These are phyloP conservation scores for Pontoporia blainvillei DNA, from an alignment of 2,113 vertebrate genomes.

Conservation along the genomic window DNA sequence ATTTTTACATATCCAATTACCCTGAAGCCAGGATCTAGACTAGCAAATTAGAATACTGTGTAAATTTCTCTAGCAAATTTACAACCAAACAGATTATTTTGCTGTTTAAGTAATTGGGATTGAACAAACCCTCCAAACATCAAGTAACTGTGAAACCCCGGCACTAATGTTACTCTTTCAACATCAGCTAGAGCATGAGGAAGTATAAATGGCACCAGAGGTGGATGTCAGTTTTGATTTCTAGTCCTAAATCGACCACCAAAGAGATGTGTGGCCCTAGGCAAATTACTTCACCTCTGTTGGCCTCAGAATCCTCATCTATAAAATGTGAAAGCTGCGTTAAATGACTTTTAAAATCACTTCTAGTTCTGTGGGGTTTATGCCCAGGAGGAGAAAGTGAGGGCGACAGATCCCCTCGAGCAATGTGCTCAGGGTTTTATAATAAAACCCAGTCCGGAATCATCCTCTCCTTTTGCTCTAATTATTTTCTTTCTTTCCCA, in stretches of 20 bases:
- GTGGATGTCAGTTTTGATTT: neutral
- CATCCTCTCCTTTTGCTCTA: neutral
- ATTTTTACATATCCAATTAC: neutral
- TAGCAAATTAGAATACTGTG: neutral
- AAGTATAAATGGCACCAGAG: neutral
- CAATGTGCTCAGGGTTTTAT: neutral
- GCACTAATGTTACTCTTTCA: neutral
- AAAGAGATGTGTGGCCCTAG: neutral
- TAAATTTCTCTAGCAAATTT: neutral
- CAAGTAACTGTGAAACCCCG: neutral
- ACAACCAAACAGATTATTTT: neutral
- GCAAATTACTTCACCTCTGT: slow-evolving; percentile 35
- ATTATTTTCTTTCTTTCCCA: slow-evolving; percentile 43
- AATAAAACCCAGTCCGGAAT: neutral
- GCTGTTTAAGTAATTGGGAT: neutral
- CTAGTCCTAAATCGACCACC: neutral
- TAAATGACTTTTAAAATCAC: slow-evolving; percentile 37
- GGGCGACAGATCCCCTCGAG: neutral
- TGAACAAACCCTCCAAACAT: neutral
- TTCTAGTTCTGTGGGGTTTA: neutral
- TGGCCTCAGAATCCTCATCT: slow-evolving; percentile 22
- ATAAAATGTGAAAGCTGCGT: slow-evolving; percentile 37
- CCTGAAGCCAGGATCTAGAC: neutral
- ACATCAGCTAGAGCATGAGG: neutral
- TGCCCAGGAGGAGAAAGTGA: neutral